Conservation (phyloP, 1,140 invertebrate species). For the Calephelis nemesis region DNA sequence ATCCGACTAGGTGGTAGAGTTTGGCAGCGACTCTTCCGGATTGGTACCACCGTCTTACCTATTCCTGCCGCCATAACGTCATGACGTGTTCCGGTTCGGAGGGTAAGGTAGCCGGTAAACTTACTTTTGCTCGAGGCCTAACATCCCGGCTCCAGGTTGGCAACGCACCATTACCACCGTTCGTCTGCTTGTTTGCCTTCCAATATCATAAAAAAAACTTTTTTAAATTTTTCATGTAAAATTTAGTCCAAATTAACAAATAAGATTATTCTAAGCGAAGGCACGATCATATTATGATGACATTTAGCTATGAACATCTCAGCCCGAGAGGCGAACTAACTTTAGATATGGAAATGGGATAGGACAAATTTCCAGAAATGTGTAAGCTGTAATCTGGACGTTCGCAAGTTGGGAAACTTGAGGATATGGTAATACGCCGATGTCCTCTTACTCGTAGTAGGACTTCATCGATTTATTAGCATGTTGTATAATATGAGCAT, state of each 20-base stretch:
- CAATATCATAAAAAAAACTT: no score
- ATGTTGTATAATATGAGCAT: not conserved
- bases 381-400: constrained; percentile 12
- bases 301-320: constrained; percentile 10
- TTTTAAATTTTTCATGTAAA: no score
- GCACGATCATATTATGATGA: constrained; percentile 13
- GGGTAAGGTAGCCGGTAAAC: no score
- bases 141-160: no score
- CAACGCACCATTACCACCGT: no score
- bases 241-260: not conserved
- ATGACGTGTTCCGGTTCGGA: no score
- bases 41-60: no score
- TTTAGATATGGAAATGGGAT: constrained; percentile 14
- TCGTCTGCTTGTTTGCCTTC: no score
- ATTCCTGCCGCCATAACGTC: no score
- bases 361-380: constrained; percentile 6
- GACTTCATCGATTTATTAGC: not conserved
- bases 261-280: constrained; percentile 1
- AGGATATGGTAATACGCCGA: constrained; percentile 12
- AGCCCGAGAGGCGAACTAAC: not conserved
- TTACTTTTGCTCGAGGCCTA: no score
- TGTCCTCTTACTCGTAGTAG: not conserved
- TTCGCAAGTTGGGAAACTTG: constrained; percentile 7
- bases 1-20: no score
- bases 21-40: no score